These are phyloP conservation scores for Eptesicus fuscus DNA, from an alignment of 2,113 vertebrate genomes.

Conservation along the genomic window DNA sequence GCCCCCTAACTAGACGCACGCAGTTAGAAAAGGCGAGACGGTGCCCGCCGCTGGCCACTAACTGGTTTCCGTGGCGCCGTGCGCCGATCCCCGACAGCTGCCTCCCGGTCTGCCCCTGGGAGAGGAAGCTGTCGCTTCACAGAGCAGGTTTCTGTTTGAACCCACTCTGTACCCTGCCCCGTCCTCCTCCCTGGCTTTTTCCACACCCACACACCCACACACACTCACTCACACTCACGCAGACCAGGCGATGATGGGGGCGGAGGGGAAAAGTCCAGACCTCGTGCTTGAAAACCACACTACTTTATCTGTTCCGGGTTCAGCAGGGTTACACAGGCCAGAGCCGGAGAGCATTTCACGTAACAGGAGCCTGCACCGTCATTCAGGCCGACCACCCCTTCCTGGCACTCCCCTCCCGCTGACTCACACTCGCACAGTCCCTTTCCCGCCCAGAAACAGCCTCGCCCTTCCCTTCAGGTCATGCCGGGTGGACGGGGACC, in stretches of 20 bases:
- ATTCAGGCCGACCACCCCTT: accelerated
- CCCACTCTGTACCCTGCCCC: not conserved
- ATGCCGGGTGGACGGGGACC: not conserved
- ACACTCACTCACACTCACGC: no score
- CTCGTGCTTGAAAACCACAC: not conserved
- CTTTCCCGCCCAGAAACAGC: slow-evolving; percentile 36
- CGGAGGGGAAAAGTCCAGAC: not conserved
- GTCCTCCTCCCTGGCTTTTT: not conserved
- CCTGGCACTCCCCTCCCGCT: not conserved
- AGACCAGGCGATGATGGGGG: not conserved
- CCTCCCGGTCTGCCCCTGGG: not conserved
- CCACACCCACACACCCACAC: no score
- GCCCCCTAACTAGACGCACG: not conserved
- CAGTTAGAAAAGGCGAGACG: not conserved
- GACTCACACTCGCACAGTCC: not conserved
- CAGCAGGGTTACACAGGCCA: not conserved
- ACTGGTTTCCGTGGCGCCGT: accelerated
- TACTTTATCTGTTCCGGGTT: not conserved
- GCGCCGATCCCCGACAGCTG: accelerated
- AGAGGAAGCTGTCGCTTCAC: not conserved
- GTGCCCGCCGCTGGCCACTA: not conserved
- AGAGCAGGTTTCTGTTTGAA: not conserved
- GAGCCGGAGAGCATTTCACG: not conserved
- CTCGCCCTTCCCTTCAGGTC: not conserved
- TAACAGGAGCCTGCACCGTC: accelerated